Evolutionary conservation across 2,888 invertebrate genomes (phyloP), one percentile per base, ranked within the genome.

Genomic region (Ophion costatus): DNA sequence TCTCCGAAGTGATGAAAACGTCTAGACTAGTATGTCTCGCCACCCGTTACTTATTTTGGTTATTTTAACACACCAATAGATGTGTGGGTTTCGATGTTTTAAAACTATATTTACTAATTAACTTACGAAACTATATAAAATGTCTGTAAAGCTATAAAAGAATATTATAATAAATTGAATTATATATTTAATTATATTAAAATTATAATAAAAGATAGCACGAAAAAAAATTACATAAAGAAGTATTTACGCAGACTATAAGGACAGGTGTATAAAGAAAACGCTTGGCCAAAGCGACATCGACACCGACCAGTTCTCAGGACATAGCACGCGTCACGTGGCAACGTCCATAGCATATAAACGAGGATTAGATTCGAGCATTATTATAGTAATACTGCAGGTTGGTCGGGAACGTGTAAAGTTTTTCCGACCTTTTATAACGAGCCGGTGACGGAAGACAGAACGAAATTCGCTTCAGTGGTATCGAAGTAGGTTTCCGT

Each of bases 1-100:
- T 83, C 51, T 59, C 80, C 0, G 80, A 83, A 4, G 10, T 80
- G 0, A 83, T 83, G n/a, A 80, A 80, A 71, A 83, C 83, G 0
- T 83, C 77, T 5, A 33, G 64, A 22, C 80, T 71, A 24, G 24
- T 2, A 80, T 71, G 0, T 45, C 63, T 3, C 17, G 24, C 38
- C 76, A 80, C 20, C 80, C 75, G 6, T 76, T 83, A 57, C 24
- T 80, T 22, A 74, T 71, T 20, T 66, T 76, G 64, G 80, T 0
- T 76, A 61, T 70, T 83, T 69, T 5, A 42, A 66, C 0, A 76
- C 80, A 75, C 51, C 42, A 63, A 79, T 75, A 22, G 69, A 74
- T 17, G n/a, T 83, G 51, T 76, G 76, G 22, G 64, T 75, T 45
- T 71, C 80, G 1, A 38, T 24, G 2, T 24, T 24, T 24, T 24